These are phyloP conservation scores for Dendroctonus valens DNA, from an alignment of 1,140 invertebrate genomes.

Conservation along the genomic window DNA sequence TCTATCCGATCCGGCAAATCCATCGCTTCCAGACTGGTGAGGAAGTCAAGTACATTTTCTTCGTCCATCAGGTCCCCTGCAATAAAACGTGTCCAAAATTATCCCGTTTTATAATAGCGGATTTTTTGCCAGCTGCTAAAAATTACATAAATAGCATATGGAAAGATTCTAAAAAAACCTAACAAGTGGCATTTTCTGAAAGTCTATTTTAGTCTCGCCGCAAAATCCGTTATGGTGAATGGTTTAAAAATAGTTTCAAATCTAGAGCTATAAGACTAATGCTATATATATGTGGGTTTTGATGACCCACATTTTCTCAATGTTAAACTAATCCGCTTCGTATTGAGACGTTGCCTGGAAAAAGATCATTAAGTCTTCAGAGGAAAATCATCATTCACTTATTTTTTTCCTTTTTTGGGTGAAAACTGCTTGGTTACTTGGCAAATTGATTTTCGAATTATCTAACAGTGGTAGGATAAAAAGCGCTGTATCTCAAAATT, in stretches of 20 bases:
- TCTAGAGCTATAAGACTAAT: conserved; percentile 15
- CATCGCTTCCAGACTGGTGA: conserved; percentile 91
- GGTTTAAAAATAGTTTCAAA: conserved; percentile 17
- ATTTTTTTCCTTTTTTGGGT: too few species aligned
- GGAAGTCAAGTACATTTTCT: conserved; percentile 87
- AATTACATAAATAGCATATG: too few species aligned
- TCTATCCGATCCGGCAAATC: conserved; percentile 93
- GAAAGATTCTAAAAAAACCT: neutral
- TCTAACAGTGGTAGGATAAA: too few species aligned
- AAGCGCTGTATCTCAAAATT: too few species aligned
- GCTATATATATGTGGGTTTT: conserved; percentile 11
- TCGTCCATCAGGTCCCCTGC: conserved; percentile 92
- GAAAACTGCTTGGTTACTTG: too few species aligned
- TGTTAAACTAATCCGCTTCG: too few species aligned
- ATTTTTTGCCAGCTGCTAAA: too few species aligned
- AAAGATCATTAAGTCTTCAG: too few species aligned
- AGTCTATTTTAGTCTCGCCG: conserved; percentile 16
- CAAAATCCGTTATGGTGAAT: conserved; percentile 2
- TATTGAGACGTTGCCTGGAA: too few species aligned
- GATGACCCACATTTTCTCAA: conserved; percentile 13
- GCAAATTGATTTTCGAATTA: too few species aligned
- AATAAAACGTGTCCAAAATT: conserved; percentile 15
- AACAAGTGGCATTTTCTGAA: conserved; percentile 23
- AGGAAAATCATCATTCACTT: too few species aligned
- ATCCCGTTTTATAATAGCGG: neutral